These are phyloP conservation scores for Gnatocerus cornutus DNA, from an alignment of 2,888 invertebrate genomes.

Conservation along the genomic window DNA sequence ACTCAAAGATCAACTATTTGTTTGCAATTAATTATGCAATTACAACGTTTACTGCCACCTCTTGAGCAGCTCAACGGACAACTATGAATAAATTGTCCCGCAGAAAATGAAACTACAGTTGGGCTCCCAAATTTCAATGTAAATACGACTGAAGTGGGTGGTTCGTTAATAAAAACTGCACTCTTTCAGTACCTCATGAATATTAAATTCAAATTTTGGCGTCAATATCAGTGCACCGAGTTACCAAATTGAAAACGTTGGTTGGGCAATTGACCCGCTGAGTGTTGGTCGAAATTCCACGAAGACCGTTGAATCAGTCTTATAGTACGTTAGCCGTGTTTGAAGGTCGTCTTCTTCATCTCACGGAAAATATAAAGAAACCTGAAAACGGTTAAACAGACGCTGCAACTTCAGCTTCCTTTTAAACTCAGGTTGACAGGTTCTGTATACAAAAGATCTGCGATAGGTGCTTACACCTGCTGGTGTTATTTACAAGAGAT, in stretches of 20 bases:
- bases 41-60: no score
- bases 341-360: constrained; percentile 52
- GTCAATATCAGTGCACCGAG: not conserved
- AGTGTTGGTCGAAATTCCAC: constrained; percentile 51
- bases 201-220: not conserved
- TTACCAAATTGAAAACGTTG: constrained; percentile 6
- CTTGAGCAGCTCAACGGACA: no score
- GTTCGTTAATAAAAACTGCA: no score
- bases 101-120: no score
- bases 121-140: no score
- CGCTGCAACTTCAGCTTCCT: constrained; percentile 35
- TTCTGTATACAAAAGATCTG: not conserved
- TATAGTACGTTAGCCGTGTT: constrained; percentile 52
- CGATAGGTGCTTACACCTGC: not conserved
- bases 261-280: constrained; percentile 41
- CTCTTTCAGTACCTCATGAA: no score
- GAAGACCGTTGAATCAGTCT: constrained; percentile 55
- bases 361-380: constrained; percentile 36
- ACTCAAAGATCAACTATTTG: no score
- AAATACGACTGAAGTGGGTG: no score
- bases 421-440: constrained; percentile 24
- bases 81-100: no score
- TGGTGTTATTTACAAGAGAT: constrained; percentile 12
- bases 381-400: constrained; percentile 34
- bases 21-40: no score